Conservation (phyloP, 2,888 invertebrate species). For the Cosmorhoe ocellata region DNA sequence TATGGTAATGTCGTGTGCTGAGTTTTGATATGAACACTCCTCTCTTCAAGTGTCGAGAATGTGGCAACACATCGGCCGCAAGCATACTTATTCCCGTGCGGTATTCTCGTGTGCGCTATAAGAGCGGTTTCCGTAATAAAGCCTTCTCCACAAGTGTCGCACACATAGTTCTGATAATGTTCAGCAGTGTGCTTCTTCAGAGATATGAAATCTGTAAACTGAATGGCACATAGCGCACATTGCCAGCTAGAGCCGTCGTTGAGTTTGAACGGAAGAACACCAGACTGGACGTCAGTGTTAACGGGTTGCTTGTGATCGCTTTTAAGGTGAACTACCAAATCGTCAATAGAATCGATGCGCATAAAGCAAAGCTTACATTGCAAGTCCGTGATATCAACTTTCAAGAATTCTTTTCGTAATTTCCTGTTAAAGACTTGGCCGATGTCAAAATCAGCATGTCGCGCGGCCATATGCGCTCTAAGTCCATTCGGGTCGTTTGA, state of each 20-base stretch:
- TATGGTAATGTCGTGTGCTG: constrained; percentile 70
- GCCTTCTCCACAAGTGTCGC: constrained; percentile 74
- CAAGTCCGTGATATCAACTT: constrained; percentile 72
- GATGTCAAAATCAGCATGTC: constrained; percentile 69
- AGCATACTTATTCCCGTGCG: constrained; percentile 70
- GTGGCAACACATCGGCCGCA: constrained; percentile 73
- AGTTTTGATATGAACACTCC: constrained; percentile 67
- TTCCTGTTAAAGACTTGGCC: constrained; percentile 70
- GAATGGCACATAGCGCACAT: constrained; percentile 69
- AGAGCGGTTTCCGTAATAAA: constrained; percentile 72
- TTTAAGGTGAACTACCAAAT: constrained; percentile 65
- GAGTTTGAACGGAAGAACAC: constrained; percentile 70
- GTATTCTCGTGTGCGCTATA: constrained; percentile 66
- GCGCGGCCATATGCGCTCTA: constrained; percentile 67
- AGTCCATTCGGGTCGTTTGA: constrained; percentile 73
- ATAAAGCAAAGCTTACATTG: constrained; percentile 73
- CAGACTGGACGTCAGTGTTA: constrained; percentile 69
- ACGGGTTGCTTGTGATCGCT: constrained; percentile 74
- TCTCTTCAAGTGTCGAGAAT: constrained; percentile 67
- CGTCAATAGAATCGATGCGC: constrained; percentile 64
- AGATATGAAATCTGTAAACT: constrained; percentile 68
- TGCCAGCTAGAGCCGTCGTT: constrained; percentile 70
- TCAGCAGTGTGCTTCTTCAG: constrained; percentile 70
- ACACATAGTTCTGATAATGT: constrained; percentile 74
- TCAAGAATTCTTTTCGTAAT: constrained; percentile 69